A percentile compares a stretch with the other conserved stretches of the same genome.
Evolutionary conservation across 2,113 vertebrate species (phyloP).

Genomic region (Grus americana): DNA sequence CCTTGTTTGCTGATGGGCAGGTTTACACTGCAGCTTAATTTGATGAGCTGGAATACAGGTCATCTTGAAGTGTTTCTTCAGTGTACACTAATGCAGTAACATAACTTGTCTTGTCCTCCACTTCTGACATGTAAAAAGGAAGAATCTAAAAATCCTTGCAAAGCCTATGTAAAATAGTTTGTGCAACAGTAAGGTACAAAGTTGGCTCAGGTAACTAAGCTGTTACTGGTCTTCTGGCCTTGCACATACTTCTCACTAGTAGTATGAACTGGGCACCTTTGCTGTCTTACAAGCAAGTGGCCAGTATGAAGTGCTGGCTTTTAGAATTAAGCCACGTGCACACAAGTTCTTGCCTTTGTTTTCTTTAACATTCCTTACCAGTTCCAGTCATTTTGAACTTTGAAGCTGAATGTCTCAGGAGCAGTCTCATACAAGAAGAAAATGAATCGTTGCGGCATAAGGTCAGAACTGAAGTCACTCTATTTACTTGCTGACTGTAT

Average conservation of each 20-base stretch:
- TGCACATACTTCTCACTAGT: not conserved
- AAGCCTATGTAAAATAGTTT: not conserved
- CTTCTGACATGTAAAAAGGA: not conserved
- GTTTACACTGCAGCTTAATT: not conserved
- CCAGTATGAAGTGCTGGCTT: not conserved
- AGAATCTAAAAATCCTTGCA: not conserved
- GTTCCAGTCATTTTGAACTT: constrained; percentile 93
- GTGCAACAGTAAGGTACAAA: not conserved
- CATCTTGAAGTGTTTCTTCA: not conserved
- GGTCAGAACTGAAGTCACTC: constrained; percentile 74
- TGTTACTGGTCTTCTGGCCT: not conserved
- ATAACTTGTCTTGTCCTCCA: not conserved
- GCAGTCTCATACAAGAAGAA: constrained; percentile 84
- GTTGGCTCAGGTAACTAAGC: not conserved
- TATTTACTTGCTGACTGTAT: not conserved
- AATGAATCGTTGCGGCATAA: constrained; percentile 89
- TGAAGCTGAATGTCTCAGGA: constrained; percentile 90
- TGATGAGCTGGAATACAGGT: not conserved
- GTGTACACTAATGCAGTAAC: not conserved
- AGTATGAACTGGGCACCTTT: not conserved
- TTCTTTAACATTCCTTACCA: constrained; percentile 84
- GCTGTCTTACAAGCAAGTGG: not conserved
- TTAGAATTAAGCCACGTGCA: not conserved
- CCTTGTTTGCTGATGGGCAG: not conserved
- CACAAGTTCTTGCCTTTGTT: not conserved